Percentiles rank a stretch among this genome's conserved stretches.
These are phyloP conservation scores for Rapana venosa DNA, from an alignment of 2,888 invertebrate genomes.

Conservation along the genomic window DNA sequence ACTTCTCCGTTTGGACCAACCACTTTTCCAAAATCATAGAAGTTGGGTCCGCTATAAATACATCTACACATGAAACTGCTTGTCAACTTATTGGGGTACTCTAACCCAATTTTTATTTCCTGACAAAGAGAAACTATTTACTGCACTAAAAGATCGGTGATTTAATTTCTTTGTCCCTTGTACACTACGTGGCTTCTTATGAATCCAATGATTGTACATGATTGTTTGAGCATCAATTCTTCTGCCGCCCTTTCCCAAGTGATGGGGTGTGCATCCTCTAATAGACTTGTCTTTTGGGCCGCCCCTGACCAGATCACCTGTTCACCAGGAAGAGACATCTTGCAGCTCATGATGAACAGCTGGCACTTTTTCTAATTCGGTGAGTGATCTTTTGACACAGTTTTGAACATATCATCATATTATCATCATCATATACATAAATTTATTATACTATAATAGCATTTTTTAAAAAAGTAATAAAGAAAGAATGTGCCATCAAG, in stretches of 20 bases:
- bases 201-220: slow-evolving; percentile 51
- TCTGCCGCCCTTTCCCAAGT: slow-evolving; percentile 60
- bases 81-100: background rate
- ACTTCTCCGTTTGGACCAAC: background rate
- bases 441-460: no score
- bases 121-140: background rate
- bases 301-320: slow-evolving; percentile 80
- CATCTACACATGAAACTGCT: background rate
- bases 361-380: slow-evolving; percentile 98
- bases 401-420: no score
- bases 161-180: background rate
- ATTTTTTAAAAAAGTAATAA: no score
- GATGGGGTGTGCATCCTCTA: slow-evolving; percentile 72
- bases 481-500: no score
- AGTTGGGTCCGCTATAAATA: background rate
- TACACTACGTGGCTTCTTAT: background rate
- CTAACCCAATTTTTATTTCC: background rate
- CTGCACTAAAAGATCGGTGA: background rate
- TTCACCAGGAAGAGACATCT: slow-evolving; percentile 91
- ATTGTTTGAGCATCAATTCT: slow-evolving; percentile 57
- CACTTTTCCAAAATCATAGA: background rate
- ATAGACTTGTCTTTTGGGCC: slow-evolving; percentile 70
- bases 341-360: slow-evolving; percentile 91
- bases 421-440: no score
- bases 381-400: slow-evolving; percentile 77